These are phyloP conservation scores for Limosa lapponica DNA, from an alignment of 2,797 vertebrate genomes.

Conservation along the genomic window DNA sequence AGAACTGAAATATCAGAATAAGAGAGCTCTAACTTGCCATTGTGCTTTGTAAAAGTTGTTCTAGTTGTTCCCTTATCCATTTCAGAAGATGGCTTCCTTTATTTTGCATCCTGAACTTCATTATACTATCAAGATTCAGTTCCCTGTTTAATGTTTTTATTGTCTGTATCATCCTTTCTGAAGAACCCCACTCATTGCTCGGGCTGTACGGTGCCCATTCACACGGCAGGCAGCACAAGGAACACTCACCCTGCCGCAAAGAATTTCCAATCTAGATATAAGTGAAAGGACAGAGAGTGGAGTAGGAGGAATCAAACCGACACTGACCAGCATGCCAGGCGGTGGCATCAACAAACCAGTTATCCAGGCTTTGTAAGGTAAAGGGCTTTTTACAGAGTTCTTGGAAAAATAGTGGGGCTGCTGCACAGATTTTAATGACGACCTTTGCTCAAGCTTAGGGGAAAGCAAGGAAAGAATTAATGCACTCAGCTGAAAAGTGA, in stretches of 20 bases:
- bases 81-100: background rate
- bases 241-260: background rate
- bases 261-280: background rate
- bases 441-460: background rate
- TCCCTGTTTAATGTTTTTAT: background rate
- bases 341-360: background rate
- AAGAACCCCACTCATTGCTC: background rate
- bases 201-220: background rate
- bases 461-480: background rate
- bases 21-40: background rate
- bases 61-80: background rate
- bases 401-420: background rate
- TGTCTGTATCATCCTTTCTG: background rate
- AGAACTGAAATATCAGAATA: background rate
- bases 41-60: background rate
- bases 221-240: background rate
- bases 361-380: background rate
- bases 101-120: background rate
- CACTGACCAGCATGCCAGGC: background rate
- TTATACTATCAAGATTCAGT: background rate
- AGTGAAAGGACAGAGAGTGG: fast-evolving
- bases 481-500: background rate
- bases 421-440: background rate
- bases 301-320: fast-evolving
- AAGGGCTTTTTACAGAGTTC: background rate